Evolutionary conservation across 2,888 invertebrate genomes (phyloP), one percentile per base, ranked within the genome.

Genomic region (Lasioglossum vierecki): DNA sequence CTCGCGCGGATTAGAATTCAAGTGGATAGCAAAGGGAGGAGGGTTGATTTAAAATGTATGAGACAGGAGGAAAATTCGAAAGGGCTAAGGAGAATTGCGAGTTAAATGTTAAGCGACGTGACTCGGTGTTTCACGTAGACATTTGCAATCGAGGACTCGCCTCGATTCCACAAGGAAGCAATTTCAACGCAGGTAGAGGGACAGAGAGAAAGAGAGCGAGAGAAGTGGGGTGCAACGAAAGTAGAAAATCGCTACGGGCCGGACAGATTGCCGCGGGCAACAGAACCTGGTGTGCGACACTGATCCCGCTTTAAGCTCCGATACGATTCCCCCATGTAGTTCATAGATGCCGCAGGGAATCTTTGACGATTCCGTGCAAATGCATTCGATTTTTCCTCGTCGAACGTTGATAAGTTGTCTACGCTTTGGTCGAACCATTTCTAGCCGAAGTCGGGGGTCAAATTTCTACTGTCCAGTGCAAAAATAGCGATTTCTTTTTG

Each of bases 241-340:
- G 68, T 68, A 68, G 35, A 66, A 76, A 63, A 76, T 66, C 63
- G 66, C 66, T 66, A 46, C 41, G 41, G 41, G 70, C 66, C n/a
- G 79, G 63, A 72, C 79, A 72, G 72, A 60, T 63, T 57, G 63
- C 60, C 73, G 18, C 77, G 57, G 22, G 53, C 46, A n/a, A 41
- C 49, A 74, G 35, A 70, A 70, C 49, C 63, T 30, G 22, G 11
- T 66, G 53, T n/a, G n/a, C 71, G 72, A 63, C 66, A 49, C 66
- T 46, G 79, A 79, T 79, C 73, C 46, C 41, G 46, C 73, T 30
- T 74, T 74, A 74, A 79, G 66, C 66, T 66, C 74, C 79, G 60
- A 79, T 73, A 74, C 73, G 74, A 74, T 46, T 66, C 63, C 53
- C 41, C 44, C 18, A 39, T 63, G 41, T 30, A 39, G 66, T 73